Base-by-base conservation (phyloP, 2,888 invertebrate species). In the Merodon equestris region DNA sequence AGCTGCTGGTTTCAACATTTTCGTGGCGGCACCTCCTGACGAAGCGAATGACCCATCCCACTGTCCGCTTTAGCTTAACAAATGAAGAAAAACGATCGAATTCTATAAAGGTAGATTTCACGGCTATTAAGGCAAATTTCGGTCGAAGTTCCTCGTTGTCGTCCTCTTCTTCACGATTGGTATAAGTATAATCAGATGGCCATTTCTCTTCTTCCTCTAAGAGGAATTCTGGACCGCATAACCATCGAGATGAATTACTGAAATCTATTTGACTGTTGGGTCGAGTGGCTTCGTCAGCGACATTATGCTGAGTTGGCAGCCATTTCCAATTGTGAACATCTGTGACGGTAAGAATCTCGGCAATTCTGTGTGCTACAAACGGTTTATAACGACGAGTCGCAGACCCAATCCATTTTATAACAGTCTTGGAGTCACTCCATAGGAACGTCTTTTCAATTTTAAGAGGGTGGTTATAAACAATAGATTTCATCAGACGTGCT, bases 201-300 rank as follows among this genome's bases (percentile, higher is more conserved):
- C 18, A 7, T 3, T n/a, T n/a, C n/a, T n/a, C n/a, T n/a, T n/a
- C n/a, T 9, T 36, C 27, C 7, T 27, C 27, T 17, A 76, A 34
- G n/a, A n/a, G n/a, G 13, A 76, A 76, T 10, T 17, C 47, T 19
- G 71, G 71, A 12, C 71, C 71, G 10, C 13, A 50, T 1, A 51
- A 53, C 72, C 73, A 38, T n/a, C n/a, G n/a, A n/a, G n/a, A n/a
- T n/a, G n/a, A n/a, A n/a, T n/a, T n/a, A n/a, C n/a, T n/a, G n/a
- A n/a, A n/a, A n/a, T n/a, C n/a, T n/a, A n/a, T n/a, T n/a, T n/a
- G n/a, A n/a, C n/a, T n/a, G n/a, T 44, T 60, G 19, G 67, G 27
- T 60, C 82, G 76, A 15, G 82, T 83, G 14, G 82, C 81, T 54
- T 72, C 76, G 75, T 84, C 84, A 10, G 83, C 83, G 9, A 82